phyloP scores from a whole-genome alignment of 2,797 vertebrate species.

The Glossophaga mutica region DNA sequence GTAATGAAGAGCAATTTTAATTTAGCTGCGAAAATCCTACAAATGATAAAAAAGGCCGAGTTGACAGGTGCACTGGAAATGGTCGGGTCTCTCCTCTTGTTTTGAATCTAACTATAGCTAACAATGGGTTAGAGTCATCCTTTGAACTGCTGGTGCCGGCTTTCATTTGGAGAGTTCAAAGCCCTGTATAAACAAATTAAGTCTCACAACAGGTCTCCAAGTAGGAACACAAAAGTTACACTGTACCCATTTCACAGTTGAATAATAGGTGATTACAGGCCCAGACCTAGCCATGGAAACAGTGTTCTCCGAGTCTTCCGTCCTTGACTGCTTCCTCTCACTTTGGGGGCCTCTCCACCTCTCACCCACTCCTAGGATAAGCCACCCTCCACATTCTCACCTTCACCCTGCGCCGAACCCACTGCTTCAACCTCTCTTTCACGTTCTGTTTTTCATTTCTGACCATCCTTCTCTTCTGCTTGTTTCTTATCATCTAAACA shows the following conservation, averaged over 20 bases:
- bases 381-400: not conserved
- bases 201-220: conserved; percentile 20
- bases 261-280: not conserved
- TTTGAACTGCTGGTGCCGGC: conserved; percentile 44
- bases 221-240: not conserved
- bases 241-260: conserved; percentile 55
- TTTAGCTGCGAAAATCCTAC: conserved; percentile 43
- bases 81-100: not conserved
- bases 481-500: not conserved
- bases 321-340: not conserved
- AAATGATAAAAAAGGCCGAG: conserved; percentile 27
- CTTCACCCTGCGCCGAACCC: not conserved
- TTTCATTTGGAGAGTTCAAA: conserved; percentile 62
- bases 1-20: conserved; percentile 67
- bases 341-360: not conserved
- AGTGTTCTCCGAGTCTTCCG: not conserved
- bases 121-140: not conserved
- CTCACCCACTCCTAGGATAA: not conserved
- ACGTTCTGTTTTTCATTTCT: not conserved
- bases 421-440: not conserved
- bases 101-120: conserved; percentile 33
- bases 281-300: not conserved
- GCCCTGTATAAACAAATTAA: conserved; percentile 46
- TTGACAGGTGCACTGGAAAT: conserved; percentile 44
- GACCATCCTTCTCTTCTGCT: not conserved